A percentile compares a stretch with the other conserved stretches of the same genome.
Conservation (phyloP, 2,797 vertebrate species). For the Falco columbarius region DNA sequence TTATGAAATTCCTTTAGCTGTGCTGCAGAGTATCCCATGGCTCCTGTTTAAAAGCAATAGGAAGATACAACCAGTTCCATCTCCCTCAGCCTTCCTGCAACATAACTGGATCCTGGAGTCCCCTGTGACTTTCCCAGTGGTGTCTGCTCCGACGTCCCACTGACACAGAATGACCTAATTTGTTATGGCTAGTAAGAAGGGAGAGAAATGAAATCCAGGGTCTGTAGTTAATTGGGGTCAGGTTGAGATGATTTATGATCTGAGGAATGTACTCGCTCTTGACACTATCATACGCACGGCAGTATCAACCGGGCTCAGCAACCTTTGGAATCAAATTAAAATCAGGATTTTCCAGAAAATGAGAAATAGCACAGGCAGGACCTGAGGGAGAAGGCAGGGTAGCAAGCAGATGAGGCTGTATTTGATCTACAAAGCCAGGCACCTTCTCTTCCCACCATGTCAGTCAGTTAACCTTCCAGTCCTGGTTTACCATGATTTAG, state of each 20-base stretch:
- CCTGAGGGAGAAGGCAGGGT: not conserved
- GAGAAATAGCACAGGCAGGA: not conserved
- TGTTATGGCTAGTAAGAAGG: slow-evolving; percentile 73
- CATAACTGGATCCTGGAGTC: not conserved
- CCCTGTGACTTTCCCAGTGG: not conserved
- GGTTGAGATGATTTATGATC: slow-evolving; percentile 68
- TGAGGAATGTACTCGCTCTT: slow-evolving; percentile 63
- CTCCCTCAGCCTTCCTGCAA: not conserved
- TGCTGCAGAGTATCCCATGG: not conserved
- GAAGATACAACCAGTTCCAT: not conserved
- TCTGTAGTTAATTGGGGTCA: slow-evolving; percentile 71
- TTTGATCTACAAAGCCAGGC: slow-evolving; percentile 17
- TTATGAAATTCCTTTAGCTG: not conserved
- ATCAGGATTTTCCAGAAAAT: not conserved
- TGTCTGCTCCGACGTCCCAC: slow-evolving; percentile 52
- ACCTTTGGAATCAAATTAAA: not conserved
- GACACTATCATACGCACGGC: slow-evolving; percentile 22
- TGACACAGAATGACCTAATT: slow-evolving; percentile 74
- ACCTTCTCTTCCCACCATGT: not conserved
- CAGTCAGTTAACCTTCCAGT: slow-evolving; percentile 79
- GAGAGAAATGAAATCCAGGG: slow-evolving; percentile 63
- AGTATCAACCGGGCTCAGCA: slow-evolving; percentile 9
- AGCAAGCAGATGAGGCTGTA: not conserved
- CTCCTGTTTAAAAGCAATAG: not conserved
- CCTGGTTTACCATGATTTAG: slow-evolving; percentile 81